These are phyloP conservation scores for Argopecten irradians DNA, from an alignment of 1,140 invertebrate genomes.

Conservation along the genomic window DNA sequence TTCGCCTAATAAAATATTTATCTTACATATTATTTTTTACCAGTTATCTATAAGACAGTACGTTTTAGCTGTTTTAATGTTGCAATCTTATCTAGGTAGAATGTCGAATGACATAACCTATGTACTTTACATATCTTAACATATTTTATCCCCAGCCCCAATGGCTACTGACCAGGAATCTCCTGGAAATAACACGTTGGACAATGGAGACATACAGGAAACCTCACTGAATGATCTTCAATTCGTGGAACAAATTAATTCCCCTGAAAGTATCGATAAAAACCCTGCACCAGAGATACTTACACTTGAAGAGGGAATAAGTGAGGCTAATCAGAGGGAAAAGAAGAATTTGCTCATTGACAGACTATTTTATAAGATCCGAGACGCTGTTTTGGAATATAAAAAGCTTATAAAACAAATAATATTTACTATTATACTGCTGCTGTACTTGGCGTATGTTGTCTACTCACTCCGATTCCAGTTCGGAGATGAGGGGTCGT, in stretches of 20 bases:
- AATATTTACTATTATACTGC: not conserved
- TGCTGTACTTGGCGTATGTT: conserved; percentile 51
- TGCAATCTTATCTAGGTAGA: too few species aligned
- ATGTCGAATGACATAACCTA: too few species aligned
- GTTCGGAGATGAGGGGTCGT: conserved; percentile 63
- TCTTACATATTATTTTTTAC: too few species aligned
- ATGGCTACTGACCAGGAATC: not conserved
- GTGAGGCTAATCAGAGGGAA: not conserved
- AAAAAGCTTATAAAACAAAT: not conserved
- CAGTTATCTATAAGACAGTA: too few species aligned
- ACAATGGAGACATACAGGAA: not conserved
- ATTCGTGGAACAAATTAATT: not conserved
- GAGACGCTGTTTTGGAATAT: not conserved
- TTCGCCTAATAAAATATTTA: too few species aligned
- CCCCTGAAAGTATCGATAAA: not conserved
- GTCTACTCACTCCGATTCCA: conserved; percentile 45
- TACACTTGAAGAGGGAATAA: not conserved
- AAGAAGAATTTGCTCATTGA: not conserved
- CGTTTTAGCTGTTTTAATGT: too few species aligned
- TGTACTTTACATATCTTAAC: too few species aligned
- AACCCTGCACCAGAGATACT: not conserved
- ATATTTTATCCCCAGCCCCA: not conserved
- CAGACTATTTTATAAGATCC: not conserved
- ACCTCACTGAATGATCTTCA: not conserved
- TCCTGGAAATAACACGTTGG: not conserved